A percentile compares a stretch with the other conserved stretches of the same genome.
These are phyloP conservation scores for Agriopis aurantiaria DNA, from an alignment of 2,888 invertebrate species.

Conservation along the genomic window DNA sequence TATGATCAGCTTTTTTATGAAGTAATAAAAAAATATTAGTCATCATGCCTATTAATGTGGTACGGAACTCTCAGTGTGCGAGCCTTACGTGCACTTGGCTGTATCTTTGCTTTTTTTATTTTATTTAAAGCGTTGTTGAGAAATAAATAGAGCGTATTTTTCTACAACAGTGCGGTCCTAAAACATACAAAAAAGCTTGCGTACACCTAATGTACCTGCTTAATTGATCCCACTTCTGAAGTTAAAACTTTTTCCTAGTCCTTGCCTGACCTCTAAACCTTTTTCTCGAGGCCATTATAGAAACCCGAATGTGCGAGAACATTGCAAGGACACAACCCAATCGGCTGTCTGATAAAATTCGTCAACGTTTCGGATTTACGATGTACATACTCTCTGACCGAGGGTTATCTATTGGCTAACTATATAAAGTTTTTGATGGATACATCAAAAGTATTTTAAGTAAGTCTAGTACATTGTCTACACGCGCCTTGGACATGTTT, in stretches of 20 bases:
- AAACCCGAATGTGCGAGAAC: conserved; percentile 4
- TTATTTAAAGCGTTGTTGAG: too few relatives aligned
- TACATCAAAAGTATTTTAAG: neutral
- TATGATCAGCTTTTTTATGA: too few relatives aligned
- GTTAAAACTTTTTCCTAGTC: neutral
- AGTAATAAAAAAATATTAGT: too few relatives aligned
- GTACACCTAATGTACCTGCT: neutral
- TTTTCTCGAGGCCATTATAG: conserved; percentile 6
- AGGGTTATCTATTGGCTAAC: neutral
- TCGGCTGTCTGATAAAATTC: conserved; percentile 2
- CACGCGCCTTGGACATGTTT: neutral
- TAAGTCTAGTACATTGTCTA: neutral
- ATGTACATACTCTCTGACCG: neutral
- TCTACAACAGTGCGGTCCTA: too few relatives aligned
- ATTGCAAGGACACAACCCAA: neutral
- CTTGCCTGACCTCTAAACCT: conserved; percentile 4
- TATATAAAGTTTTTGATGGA: neutral
- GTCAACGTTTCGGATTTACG: conserved; percentile 2
- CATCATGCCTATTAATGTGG: too few relatives aligned
- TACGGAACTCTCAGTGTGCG: too few relatives aligned
- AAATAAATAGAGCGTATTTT: too few relatives aligned
- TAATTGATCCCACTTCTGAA: neutral
- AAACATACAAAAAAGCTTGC: too few relatives aligned
- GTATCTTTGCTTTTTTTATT: too few relatives aligned
- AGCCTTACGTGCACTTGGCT: too few relatives aligned